Base-by-base conservation (phyloP, 2,888 invertebrate species). In the Orthosia gracilis region DNA sequence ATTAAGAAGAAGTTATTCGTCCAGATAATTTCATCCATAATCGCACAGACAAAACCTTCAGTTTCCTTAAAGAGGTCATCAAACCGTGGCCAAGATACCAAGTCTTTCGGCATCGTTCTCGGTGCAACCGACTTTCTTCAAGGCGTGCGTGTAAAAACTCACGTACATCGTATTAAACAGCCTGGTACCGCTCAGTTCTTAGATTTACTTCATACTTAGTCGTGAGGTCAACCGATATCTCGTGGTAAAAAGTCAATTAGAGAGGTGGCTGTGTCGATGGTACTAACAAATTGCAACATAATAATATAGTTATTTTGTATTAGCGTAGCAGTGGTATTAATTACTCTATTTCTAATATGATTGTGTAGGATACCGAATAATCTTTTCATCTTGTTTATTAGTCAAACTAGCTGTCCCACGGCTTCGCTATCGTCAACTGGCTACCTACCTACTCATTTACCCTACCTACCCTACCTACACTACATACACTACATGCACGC, bases 131-230 rank as follows among this genome's bases (percentile, higher is more conserved):
- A 49, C n/a, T 63, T 40, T 31, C 23, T 59, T 12, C n/a, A 26
- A 54, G 13, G 13, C 45, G 47, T 59, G 23, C 47, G 31, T 21
- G 23, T 47, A 67, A 80, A 54, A 67, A 70, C 21, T 40, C 7
- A 15, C 18, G 31, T 58, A 18, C 57, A 82, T 59, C 54, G 67
- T 52, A 67, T 18, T 45, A 63, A 54, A 23, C 50, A 23, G 23
- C 9, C 9, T n/a, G 18, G 5, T 45, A 65, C 78, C 69, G 82
- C 54, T 82, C 17, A 45, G 47, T 78, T 78, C 82, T 61, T n/a
- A 80, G 77, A 81, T 61, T 71, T 65, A 54, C 50, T 58, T 66
- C 31, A 65, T 65, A 58, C 59, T 57, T n/a, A n/a, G n/a, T n/a
- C 23, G 47, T 26, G 4, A 49, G 18, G n/a, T 65, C 64, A 80